Conservation (phyloP, 2,888 invertebrate species). For the Ariolimax columbianus region DNA sequence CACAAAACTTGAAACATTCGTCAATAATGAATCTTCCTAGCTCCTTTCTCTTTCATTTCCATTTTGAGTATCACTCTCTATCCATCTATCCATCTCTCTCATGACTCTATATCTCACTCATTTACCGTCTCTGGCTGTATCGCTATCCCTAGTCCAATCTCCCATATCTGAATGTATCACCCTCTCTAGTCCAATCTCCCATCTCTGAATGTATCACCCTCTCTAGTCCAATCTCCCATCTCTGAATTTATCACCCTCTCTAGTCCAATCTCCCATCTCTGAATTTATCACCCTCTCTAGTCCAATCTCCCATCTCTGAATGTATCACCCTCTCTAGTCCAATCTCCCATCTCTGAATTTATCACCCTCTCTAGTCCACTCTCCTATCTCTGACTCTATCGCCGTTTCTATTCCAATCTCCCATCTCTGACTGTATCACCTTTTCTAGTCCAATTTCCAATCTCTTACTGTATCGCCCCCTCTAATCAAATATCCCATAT, state of each 20-base stretch:
- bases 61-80: background rate
- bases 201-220: too few relatives aligned
- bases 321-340: too few relatives aligned
- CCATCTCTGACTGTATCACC: background rate
- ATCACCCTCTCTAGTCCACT: background rate
- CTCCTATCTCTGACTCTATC: background rate
- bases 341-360: slow-evolving; percentile 2
- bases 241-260: background rate
- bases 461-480: background rate
- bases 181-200: too few relatives aligned
- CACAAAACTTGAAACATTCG: too few relatives aligned
- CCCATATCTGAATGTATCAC: too few relatives aligned
- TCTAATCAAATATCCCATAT: background rate
- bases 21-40: too few relatives aligned
- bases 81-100: background rate
- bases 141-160: too few relatives aligned
- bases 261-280: too few relatives aligned
- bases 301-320: too few relatives aligned
- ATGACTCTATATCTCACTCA: background rate
- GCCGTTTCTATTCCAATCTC: background rate
- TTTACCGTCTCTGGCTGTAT: background rate
- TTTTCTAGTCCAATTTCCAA: background rate
- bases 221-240: too few relatives aligned
- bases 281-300: too few relatives aligned
- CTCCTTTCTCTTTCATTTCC: background rate